phyloP scores from a whole-genome alignment of 2,888 invertebrate species.

The Panzeria rudis region DNA sequence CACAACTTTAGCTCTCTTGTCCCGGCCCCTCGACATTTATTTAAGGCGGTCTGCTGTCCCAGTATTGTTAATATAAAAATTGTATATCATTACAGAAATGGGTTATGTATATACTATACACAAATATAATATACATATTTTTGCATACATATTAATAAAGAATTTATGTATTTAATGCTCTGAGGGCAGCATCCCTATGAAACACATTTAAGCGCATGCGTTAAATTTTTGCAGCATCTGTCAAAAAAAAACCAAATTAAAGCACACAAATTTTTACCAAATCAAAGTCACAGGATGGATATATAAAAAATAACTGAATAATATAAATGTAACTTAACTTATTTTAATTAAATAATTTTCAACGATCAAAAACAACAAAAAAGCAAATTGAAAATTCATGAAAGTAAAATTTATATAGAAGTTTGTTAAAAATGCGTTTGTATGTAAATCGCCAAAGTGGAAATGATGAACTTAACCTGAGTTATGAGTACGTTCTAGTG shows the following conservation, averaged over 20 bases:
- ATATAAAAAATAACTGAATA: neutral
- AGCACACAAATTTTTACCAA: slow-evolving; percentile 43
- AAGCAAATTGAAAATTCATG: neutral
- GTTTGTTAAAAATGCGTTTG: slow-evolving; percentile 75
- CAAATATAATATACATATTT: neutral
- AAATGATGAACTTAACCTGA: slow-evolving; percentile 75
- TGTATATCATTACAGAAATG: no score
- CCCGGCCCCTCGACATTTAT: no score
- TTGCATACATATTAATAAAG: neutral
- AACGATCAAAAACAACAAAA: neutral
- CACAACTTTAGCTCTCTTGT: no score
- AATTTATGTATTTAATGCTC: slow-evolving; percentile 4
- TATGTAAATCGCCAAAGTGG: slow-evolving; percentile 78
- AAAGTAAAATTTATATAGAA: slow-evolving; percentile 3
- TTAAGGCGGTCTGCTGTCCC: no score
- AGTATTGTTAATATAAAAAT: no score
- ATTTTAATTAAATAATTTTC: neutral
- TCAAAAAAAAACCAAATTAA: slow-evolving; percentile 58
- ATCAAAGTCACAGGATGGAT: neutral
- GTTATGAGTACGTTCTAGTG: slow-evolving; percentile 79
- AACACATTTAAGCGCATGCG: slow-evolving; percentile 61
- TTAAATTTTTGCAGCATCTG: slow-evolving; percentile 68
- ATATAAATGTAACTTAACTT: neutral
- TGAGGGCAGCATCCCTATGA: slow-evolving; percentile 60
- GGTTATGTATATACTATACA: no score